These are phyloP conservation scores for Poeciliopsis paucimaculata DNA, from an alignment of 2,797 vertebrate species.

Conservation along the genomic window DNA sequence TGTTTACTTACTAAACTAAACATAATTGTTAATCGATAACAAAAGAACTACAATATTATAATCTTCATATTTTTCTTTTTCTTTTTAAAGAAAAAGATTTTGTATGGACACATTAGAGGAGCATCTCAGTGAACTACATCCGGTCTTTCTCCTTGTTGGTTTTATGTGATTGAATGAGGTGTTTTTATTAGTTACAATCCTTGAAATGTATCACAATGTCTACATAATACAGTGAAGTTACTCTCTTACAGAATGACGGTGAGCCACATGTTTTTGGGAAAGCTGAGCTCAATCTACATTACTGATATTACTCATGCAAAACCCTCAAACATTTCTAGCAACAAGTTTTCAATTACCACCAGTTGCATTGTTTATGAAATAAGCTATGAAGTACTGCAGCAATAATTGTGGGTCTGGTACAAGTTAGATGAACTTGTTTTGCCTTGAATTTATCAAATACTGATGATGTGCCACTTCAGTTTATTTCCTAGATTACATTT, in stretches of 20 bases:
- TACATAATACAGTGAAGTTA: not conserved
- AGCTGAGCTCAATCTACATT: not conserved
- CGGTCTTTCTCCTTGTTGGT: not conserved
- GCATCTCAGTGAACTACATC: not conserved
- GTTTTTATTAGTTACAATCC: not conserved
- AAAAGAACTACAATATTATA: not conserved
- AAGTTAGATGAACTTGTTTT: conserved; percentile 1
- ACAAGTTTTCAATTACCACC: not conserved
- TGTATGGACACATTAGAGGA: not conserved
- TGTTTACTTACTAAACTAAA: not conserved
- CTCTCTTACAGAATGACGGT: too few species aligned
- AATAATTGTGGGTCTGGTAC: not conserved
- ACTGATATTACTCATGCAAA: not conserved
- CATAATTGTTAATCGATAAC: not conserved
- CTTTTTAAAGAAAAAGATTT: not conserved
- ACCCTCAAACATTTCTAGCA: too few species aligned
- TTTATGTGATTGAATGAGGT: not conserved
- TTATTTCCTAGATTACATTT: not conserved
- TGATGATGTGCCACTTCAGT: not conserved
- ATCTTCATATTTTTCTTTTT: not conserved
- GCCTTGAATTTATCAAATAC: not conserved
- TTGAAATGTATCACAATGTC: not conserved
- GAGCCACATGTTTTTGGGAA: not conserved
- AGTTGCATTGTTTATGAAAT: too few species aligned
- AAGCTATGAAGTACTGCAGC: not conserved